Evolutionary conservation across 2,888 invertebrate species (phyloP).

Genomic region (Caenorhabditis angaria): DNA sequence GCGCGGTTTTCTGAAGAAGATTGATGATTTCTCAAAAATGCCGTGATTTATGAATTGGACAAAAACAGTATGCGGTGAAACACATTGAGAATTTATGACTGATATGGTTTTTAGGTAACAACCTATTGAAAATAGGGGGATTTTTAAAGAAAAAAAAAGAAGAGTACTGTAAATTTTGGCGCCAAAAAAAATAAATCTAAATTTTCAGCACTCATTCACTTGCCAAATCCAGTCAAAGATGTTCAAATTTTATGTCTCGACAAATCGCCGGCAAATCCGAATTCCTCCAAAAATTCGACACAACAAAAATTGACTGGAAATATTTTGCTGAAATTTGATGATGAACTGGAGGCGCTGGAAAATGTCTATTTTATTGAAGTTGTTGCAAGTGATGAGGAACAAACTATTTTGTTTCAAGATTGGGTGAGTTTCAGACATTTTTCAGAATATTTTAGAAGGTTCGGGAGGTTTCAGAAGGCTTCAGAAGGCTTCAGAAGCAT

Average conservation of each 20-base stretch:
- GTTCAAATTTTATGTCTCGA: constrained; percentile 32
- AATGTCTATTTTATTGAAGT: constrained; percentile 37
- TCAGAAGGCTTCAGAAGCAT: no score
- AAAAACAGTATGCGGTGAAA: no score
- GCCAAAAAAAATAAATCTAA: background rate
- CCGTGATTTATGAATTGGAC: background rate
- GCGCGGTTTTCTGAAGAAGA: no score
- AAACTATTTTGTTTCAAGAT: constrained; percentile 32
- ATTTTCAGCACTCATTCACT: constrained; percentile 21
- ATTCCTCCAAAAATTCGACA: constrained; percentile 4
- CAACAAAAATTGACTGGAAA: constrained; percentile 25
- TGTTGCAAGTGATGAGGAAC: constrained; percentile 35
- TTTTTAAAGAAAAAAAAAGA: no score
- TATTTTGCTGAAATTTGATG: constrained; percentile 18
- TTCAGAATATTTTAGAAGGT: background rate
- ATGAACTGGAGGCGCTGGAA: constrained; percentile 13
- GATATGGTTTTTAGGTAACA: background rate
- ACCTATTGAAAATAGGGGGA: no score
- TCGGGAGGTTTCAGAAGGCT: no score
- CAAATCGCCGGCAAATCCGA: no score
- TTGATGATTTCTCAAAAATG: background rate
- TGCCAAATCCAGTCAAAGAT: constrained; percentile 21
- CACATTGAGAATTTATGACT: background rate
- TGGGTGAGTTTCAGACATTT: constrained; percentile 24
- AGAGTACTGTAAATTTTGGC: no score